Evolutionary conservation across 1,140 invertebrate genomes (phyloP).

Genomic region (Hestina assimilis): DNA sequence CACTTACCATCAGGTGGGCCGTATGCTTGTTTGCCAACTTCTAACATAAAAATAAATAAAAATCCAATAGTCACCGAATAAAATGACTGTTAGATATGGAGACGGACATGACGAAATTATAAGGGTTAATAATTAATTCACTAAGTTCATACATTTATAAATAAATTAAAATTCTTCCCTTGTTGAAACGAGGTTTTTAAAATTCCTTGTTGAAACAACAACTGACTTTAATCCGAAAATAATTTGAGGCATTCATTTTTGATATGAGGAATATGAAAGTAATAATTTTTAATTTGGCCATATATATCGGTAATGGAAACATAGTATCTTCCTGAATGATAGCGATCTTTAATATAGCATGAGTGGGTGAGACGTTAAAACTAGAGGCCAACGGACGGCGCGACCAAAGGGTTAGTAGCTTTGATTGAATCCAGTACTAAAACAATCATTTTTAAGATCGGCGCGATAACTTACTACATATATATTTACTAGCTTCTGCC

Average conservation of each 20-base stretch:
- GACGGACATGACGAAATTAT: no score
- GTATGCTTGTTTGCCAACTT: no score
- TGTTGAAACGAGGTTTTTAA: no score
- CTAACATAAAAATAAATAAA: no score
- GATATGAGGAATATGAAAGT: neutral
- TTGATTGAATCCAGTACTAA: conserved; percentile 48
- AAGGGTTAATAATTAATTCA: no score
- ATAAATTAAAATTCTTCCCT: no score
- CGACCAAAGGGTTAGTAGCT: conserved; percentile 54
- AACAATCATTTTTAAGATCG: conserved; percentile 1
- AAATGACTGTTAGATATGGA: no score
- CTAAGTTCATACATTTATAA: no score
- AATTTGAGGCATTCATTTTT: no score
- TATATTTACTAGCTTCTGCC: neutral
- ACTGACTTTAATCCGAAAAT: neutral
- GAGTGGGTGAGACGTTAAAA: conserved; percentile 67
- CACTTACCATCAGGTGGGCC: no score
- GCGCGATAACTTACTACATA: neutral
- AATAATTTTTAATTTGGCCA: conserved; percentile 1
- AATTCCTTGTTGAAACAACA: no score
- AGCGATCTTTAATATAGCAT: conserved; percentile 71
- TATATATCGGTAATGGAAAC: conserved; percentile 55
- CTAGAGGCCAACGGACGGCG: conserved; percentile 52
- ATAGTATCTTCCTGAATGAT: conserved; percentile 65
- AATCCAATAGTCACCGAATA: no score